Percentiles rank a stretch among this genome's conserved stretches.
Evolutionary conservation across 2,113 vertebrate genomes (phyloP).

Genomic region (Ammodytes dubius): DNA sequence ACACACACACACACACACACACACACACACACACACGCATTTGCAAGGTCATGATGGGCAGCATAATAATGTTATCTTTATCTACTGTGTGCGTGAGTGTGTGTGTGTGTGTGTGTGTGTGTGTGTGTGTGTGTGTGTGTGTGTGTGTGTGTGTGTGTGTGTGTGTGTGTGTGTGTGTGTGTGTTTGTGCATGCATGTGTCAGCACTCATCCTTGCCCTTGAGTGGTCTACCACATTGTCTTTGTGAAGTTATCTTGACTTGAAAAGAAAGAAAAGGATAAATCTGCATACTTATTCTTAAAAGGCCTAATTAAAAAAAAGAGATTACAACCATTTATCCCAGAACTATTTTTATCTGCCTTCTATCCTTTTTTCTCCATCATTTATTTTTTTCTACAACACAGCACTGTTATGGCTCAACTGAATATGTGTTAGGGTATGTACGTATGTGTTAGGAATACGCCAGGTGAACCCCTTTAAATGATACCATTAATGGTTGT

Average conservation of each 20-base stretch:
- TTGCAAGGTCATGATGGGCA: constrained; percentile 50
- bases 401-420: background rate
- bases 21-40: constrained; percentile 14
- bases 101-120: constrained; percentile 13
- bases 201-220: constrained; percentile 27
- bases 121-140: constrained; percentile 11
- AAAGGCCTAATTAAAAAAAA: constrained; percentile 35
- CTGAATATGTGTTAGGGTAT: constrained; percentile 13
- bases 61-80: constrained; percentile 37
- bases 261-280: constrained; percentile 13
- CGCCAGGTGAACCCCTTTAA: too few relatives aligned
- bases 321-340: constrained; percentile 7
- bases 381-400: background rate
- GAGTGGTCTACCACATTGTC: constrained; percentile 21
- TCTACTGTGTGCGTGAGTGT: constrained; percentile 3
- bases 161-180: background rate
- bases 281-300: constrained; percentile 1
- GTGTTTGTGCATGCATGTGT: constrained; percentile 14
- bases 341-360: background rate
- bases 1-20: constrained; percentile 19
- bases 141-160: background rate
- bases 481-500: background rate
- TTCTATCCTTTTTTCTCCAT: background rate
- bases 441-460: background rate
- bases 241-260: constrained; percentile 24